Evolutionary conservation across 2,797 vertebrate species (phyloP), one percentile per base, ranked within the genome.

Genomic region (Lepidocolaptes lacrymiger): DNA sequence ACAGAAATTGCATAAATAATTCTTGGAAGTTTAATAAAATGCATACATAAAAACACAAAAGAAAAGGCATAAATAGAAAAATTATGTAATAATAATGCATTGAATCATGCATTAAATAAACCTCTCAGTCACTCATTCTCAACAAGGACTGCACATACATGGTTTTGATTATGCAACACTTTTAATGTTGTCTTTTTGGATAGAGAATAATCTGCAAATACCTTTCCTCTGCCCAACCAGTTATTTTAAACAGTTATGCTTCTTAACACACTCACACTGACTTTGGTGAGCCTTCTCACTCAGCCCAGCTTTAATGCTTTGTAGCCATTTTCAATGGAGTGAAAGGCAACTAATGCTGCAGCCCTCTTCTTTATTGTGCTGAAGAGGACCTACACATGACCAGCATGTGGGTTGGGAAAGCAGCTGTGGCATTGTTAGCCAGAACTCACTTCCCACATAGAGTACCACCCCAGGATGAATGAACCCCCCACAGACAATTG

Each of bases 371-470:
- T 82, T 90, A 79, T 95, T 95, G 88, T 94, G 88, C 64, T 79
- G 89, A 78, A 68, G 85, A 90, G 89, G 52, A 91, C 41, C 77
- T 71, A 63, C 74, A 63, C 68, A 76, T 58, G 83, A 64, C 41
- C 55, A 87, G 51, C 0, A 6, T 82, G 96, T 95, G 94, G 95
- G 93, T 61, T 89, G 89, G 77, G 91, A 90, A 84, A 88, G 94
- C 95, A 96, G 95, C 94, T 96, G 96, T 67, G 85, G 77, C 85
- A 79, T 97, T 96, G 96, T 97, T 69, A 95, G 94, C 17, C 67
- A 56, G 63, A 49, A 34, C 59, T 84, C 8, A 0, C 85, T 95
- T 88, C 93, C 91, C 95, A 96, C 94, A 74, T 71, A 39, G 1
- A 10, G 85, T 79, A 36, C 87, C 62, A 69, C 28, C 34, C 73